Evolutionary conservation across 1,140 invertebrate genomes (phyloP).

Genomic region (Drosophila nigromelanica): DNA sequence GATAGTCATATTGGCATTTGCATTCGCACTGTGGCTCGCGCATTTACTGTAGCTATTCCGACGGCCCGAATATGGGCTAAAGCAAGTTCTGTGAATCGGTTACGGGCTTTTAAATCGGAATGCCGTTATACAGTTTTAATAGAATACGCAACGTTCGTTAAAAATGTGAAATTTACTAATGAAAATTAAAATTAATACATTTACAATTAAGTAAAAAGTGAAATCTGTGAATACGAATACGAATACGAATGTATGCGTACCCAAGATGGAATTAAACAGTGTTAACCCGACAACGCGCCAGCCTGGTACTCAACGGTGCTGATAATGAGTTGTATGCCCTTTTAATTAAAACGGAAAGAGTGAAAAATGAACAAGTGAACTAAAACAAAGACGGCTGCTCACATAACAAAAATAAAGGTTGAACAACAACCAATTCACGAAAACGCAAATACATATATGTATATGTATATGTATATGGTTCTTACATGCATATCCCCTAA

Average conservation of each 20-base stretch:
- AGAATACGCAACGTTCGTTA: background rate
- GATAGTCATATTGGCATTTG: constrained; percentile 40
- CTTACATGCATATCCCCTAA: background rate
- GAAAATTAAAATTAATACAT: background rate
- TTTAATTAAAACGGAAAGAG: constrained; percentile 12
- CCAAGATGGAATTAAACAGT: background rate
- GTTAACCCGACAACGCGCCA: background rate
- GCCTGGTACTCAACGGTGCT: background rate
- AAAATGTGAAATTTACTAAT: background rate
- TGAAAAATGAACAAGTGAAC: constrained; percentile 61
- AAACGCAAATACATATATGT: background rate
- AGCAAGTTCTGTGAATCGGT: background rate
- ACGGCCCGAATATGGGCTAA: constrained; percentile 13
- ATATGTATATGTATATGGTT: background rate
- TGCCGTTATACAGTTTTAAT: background rate
- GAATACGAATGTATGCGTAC: background rate
- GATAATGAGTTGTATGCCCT: constrained; percentile 2
- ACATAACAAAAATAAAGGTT: constrained; percentile 32
- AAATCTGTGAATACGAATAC: background rate
- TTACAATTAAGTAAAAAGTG: background rate
- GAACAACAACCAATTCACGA: background rate
- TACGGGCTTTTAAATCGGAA: background rate
- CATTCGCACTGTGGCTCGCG: constrained; percentile 42
- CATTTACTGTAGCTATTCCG: constrained; percentile 41
- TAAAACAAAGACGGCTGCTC: constrained; percentile 55